A percentile compares a stretch with the other conserved stretches of the same genome.
phyloP scores from a whole-genome alignment of 2,888 invertebrate species.

The Tachina fera region DNA sequence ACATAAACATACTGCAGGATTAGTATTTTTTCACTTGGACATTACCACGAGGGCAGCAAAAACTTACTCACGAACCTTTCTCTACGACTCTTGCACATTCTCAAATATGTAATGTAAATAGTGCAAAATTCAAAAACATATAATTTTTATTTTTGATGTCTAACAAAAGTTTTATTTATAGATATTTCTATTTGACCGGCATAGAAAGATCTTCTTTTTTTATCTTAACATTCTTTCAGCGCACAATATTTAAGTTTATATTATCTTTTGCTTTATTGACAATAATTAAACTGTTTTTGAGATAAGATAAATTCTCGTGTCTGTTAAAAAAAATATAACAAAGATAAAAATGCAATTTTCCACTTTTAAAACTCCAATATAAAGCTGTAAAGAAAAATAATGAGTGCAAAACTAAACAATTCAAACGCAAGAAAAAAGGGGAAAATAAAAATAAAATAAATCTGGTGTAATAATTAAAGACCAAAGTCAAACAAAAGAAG shows the following conservation, averaged over 20 bases:
- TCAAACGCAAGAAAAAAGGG: not conserved
- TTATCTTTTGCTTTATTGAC: not conserved
- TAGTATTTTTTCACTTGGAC: too few relatives aligned
- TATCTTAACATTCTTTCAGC: not conserved
- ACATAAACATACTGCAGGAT: too few relatives aligned
- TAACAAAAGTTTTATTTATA: not conserved
- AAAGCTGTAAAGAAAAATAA: not conserved
- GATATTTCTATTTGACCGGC: not conserved
- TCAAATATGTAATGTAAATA: too few relatives aligned
- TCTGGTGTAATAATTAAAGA: conserved; percentile 25
- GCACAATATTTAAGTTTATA: conserved; percentile 3
- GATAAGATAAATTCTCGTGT: conserved; percentile 43
- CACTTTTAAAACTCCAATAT: not conserved
- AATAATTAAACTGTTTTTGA: not conserved
- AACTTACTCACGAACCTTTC: too few relatives aligned
- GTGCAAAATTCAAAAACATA: too few relatives aligned
- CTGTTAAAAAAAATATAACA: not conserved
- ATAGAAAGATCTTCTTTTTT: not conserved
- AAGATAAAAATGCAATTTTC: conserved; percentile 40
- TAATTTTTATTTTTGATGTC: too few relatives aligned
- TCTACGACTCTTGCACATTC: too few relatives aligned
- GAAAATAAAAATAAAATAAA: conserved; percentile 20
- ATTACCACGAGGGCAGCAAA: too few relatives aligned
- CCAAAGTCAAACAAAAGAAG: conserved; percentile 3
- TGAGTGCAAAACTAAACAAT: not conserved